phyloP scores from a whole-genome alignment of 2,888 invertebrate species.

The Calameuta idolon region DNA sequence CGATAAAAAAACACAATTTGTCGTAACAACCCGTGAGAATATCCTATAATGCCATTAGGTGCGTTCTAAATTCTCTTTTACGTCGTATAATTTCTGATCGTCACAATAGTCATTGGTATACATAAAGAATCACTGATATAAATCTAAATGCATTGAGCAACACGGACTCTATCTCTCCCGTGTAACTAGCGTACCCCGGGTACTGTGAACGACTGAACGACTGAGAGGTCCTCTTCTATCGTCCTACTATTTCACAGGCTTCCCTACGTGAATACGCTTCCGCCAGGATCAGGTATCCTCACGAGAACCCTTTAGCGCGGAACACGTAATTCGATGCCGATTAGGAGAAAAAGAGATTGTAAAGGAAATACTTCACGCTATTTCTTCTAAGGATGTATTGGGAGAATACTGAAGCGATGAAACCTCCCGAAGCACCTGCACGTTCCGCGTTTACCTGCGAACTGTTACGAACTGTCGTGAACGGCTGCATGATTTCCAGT shows the following conservation, averaged over 20 bases:
- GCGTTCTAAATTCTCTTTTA: not conserved
- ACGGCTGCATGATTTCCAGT: not conserved
- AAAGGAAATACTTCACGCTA: not conserved
- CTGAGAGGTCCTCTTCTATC: not conserved
- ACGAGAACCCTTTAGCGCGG: not conserved
- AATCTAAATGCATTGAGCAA: not conserved
- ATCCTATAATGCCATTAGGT: not conserved
- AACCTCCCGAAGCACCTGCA: not conserved
- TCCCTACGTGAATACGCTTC: not conserved
- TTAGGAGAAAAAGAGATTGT: not conserved
- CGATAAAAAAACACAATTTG: not conserved
- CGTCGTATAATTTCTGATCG: not conserved
- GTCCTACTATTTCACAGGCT: not conserved
- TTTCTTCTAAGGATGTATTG: not conserved
- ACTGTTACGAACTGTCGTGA: conserved; percentile 12
- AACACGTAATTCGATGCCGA: conserved; percentile 4
- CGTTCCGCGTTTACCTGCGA: conserved; percentile 17
- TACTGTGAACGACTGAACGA: not conserved
- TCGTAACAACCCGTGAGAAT: not conserved
- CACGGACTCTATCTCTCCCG: not conserved
- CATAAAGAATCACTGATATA: not conserved
- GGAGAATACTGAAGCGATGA: no score
- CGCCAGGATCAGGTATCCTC: not conserved
- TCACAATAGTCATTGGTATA: not conserved
- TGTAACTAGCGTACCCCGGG: not conserved